Evolutionary conservation across 2,888 invertebrate genomes (phyloP), one percentile per base, ranked within the genome.

Genomic region (Andrena dorsata): DNA sequence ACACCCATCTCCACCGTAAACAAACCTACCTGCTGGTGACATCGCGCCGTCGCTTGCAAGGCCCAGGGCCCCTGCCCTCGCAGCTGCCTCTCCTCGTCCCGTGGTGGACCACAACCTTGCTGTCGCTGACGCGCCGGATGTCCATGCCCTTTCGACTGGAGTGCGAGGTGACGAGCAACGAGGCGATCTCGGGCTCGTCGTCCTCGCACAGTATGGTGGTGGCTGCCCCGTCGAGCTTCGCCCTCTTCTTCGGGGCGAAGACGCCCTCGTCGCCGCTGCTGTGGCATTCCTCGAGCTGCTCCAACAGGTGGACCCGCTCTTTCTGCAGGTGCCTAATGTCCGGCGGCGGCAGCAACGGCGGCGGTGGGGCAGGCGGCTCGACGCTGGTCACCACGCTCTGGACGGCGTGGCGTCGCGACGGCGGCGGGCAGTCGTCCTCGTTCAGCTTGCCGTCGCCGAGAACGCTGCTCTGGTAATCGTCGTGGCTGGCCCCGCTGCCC

Each of bases 291-390:
- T 96, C 96, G 90, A 96, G 95, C 92, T 96, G 96, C 92, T 96
- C 96, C 86, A 96, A 94, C 79, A 96, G 94, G 91, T 96, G 96
- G 66, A 96, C 96, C 69, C 96, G 95, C 92, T 96, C 96, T 92
- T 96, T 96, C 92, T 96, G 96, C 87, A 96, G 94, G 91, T 95
- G 95, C 89, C 96, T 94, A 88, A 96, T 96, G 93, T 96, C 96
- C 83, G 95, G 94, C 16, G 95, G 95, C 66, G 92, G 94, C 56
- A 94, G 93, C 76, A 93, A 91, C 8, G 93, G 92, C 51, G 92
- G 92, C 30, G 92, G 92, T 51, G 92, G 93, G 49, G 92, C 91
- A 30, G 92, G 88, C 92, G 94, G 92, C 93, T 95, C 89, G 94
- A 95, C 85, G 94, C 95, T 95, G 72, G 95, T 95, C 28, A 95